Base-by-base conservation (phyloP, 1,140 invertebrate genomes). In the Drosophila elegans region DNA sequence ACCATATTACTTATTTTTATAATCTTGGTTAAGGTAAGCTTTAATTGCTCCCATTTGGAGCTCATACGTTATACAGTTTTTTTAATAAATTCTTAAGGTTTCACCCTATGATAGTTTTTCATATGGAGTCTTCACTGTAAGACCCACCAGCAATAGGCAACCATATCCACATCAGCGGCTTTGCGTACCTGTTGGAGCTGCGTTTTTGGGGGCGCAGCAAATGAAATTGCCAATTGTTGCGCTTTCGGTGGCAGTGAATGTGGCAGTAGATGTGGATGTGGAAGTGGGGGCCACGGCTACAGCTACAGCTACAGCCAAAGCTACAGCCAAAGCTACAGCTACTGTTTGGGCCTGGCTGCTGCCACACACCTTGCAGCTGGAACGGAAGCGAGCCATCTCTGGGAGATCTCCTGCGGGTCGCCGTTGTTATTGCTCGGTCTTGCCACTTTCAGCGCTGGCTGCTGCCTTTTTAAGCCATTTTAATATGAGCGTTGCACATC, bases 161-260 rank as follows among this genome's bases (percentile, higher is more conserved):
- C 32, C 48, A 7, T 13, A 54, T 54, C 46, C 60, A 73, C 56
- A 54, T 51, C 39, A 52, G 41, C 12, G 56, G 57, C 62, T 76
- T 72, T 78, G 79, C 75, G 82, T 88, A 86, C 82, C 82, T 86
- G 82, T 63, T 76, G 62, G 53, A 57, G 75, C 54, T 84, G 60
- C 62, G 57, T 79, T 80, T 38, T 80, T 82, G 41, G 67, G 78
- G 83, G 84, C 80, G 79, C 83, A 86, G 82, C 83, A 83, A 88
- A 74, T 78, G 75, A 89, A 86, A 88, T 88, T 88, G 83, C 48
- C 83, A 88, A 88, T 88, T 88, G 83, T 88, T 88, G 84, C 53
- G 79, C 83, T 79, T 80, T 83, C 66, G 63, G 80, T 67, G 64
- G 73, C 73, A 69, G 51, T 68, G 63, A 32, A 16, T 11, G 49